Percentiles rank a stretch among this genome's conserved stretches.
These are phyloP conservation scores for Alces alces DNA, from an alignment of 2,113 vertebrate species.

Conservation along the genomic window DNA sequence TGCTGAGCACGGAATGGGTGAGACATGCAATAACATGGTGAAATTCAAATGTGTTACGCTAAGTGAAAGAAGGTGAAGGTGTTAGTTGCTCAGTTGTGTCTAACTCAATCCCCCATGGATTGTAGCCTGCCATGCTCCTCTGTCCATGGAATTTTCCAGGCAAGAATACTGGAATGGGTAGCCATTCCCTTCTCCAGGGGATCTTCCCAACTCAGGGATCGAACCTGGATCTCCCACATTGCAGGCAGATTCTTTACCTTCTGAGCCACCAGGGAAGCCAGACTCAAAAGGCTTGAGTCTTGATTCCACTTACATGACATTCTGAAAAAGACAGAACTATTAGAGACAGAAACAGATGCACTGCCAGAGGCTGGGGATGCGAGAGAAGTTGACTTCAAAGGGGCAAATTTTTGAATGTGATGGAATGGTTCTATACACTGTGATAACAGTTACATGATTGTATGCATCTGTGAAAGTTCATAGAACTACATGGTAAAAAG, in stretches of 20 bases:
- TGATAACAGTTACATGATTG: not conserved
- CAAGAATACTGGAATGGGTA: not conserved
- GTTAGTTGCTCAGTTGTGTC: not conserved
- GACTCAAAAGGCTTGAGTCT: not conserved
- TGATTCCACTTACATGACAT: not conserved
- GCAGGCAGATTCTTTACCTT: not conserved
- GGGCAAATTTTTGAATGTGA: not conserved
- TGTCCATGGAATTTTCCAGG: not conserved
- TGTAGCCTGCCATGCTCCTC: not conserved
- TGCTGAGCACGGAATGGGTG: not conserved
- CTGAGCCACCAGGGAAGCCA: not conserved
- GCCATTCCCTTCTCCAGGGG: not conserved
- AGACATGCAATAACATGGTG: not conserved
- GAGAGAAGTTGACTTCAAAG: not conserved
- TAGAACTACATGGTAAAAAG: not conserved
- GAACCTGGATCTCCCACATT: not conserved
- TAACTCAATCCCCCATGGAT: not conserved
- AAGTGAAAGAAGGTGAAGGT: not conserved
- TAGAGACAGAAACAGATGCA: not conserved
- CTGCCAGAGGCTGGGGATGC: not conserved
- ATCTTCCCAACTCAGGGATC: not conserved
- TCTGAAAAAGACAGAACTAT: not conserved
- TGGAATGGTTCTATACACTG: not conserved
- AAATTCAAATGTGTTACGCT: not conserved
- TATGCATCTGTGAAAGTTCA: not conserved